These are phyloP conservation scores for Tarsius wallacei DNA, from an alignment of 2,797 vertebrate species.

Conservation along the genomic window DNA sequence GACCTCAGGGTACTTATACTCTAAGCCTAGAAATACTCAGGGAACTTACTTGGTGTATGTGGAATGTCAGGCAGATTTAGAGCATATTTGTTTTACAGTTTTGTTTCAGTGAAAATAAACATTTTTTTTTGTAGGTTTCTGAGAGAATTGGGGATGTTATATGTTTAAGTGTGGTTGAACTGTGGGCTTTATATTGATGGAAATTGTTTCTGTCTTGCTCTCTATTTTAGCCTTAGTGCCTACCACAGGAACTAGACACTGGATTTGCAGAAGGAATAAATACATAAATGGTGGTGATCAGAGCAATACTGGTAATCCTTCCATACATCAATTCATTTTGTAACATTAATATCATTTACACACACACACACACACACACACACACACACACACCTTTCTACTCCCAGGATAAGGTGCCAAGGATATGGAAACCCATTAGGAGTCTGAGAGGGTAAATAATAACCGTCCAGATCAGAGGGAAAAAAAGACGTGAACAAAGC, in stretches of 20 bases:
- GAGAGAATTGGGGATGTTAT: background rate
- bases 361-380: background rate
- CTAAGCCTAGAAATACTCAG: background rate
- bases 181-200: background rate
- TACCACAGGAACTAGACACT: background rate
- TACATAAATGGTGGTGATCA: background rate
- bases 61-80: background rate
- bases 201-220: background rate
- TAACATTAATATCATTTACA: conserved; percentile 3
- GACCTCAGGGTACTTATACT: background rate
- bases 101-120: background rate
- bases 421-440: background rate
- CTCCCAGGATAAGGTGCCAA: background rate
- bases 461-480: background rate
- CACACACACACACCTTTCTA: background rate
- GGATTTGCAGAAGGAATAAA: background rate
- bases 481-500: background rate
- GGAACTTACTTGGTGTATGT: background rate
- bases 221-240: background rate
- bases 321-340: background rate
- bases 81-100: background rate
- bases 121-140: conserved; percentile 18
- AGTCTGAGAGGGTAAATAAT: background rate
- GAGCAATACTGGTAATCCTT: background rate
- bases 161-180: background rate